Conservation (phyloP, 1,140 invertebrate genomes). For the Gerris buenoi region DNA sequence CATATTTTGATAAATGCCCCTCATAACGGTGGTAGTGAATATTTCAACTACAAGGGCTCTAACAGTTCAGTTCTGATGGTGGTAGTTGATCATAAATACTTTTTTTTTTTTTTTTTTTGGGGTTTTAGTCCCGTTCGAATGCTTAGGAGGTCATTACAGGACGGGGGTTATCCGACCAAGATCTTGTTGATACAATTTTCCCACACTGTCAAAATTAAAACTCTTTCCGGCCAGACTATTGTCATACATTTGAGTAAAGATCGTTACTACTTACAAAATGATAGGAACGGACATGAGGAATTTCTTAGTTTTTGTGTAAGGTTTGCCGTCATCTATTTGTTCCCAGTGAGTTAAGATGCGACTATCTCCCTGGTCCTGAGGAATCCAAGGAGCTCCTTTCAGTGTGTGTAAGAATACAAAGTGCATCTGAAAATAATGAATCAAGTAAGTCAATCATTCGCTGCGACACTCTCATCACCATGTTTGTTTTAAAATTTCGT, state of each 20-base stretch:
- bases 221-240: not conserved
- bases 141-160: too few relatives aligned
- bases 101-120: too few relatives aligned
- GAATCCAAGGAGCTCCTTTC: conserved; percentile 55
- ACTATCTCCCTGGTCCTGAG: conserved; percentile 45
- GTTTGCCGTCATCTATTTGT: conserved; percentile 54
- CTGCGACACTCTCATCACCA: too few relatives aligned
- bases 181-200: not conserved
- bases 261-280: conserved; percentile 36
- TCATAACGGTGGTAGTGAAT: too few relatives aligned
- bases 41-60: too few relatives aligned
- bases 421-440: conserved; percentile 35
- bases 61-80: too few relatives aligned
- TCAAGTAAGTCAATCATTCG: too few relatives aligned
- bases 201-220: not conserved
- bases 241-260: not conserved
- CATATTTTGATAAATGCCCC: too few relatives aligned
- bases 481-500: too few relatives aligned
- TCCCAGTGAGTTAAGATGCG: conserved; percentile 53
- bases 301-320: conserved; percentile 51
- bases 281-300: conserved; percentile 49
- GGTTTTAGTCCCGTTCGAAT: too few relatives aligned
- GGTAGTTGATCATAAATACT: too few relatives aligned
- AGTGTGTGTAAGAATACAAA: conserved; percentile 47
- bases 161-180: too few relatives aligned